Base-by-base conservation (phyloP, 1,140 invertebrate species). In the Pemphigus obesinymphae region DNA sequence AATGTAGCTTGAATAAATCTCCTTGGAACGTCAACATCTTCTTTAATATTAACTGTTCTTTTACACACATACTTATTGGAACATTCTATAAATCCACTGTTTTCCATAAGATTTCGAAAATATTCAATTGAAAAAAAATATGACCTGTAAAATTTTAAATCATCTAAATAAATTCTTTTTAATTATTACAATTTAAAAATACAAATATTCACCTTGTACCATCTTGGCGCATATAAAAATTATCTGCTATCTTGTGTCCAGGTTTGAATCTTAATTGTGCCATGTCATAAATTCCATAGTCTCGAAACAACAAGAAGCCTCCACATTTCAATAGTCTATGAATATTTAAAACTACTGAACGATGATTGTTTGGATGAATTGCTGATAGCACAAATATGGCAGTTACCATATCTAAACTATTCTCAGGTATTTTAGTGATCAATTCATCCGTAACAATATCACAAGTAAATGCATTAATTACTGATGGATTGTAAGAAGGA, bases 251-350 rank as follows among this genome's bases (percentile, higher is more conserved):
- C 88, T 99, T 98, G 86, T 95, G 92, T 0, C 96, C 96, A 5
- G 94, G 91, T 84, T 95, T 93, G 87, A 99, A 99, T 72, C 97
- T 88, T 3, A 99, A 85, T 87, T 99, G 97, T 3, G 98, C 95
- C 92, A 99, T 95, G 87, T 99, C 98, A 86, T 98, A 96, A n/a
- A 97, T 87, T 0, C 97, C 98, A 88, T 99, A 99, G 89, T 99
- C 98, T 84, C 98, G 88, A 85, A 99, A 96, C 6, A 99, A 87
- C 5, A 99, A 86, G 48, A 94, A 86, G 20, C 97, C 97, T 26
- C 93, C 95, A 0, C 92, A 93, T 83, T 91, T 92, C 0, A 99
- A 87, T 10, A 93, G 87, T 82, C 89, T 86, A 84, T 88, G 91
- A 4, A 97, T 86, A 87, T 94, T 96, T 66, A 87, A 85, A 0